Conservation (phyloP, 2,113 vertebrate genomes). For the Ptilonorhynchus violaceus region DNA sequence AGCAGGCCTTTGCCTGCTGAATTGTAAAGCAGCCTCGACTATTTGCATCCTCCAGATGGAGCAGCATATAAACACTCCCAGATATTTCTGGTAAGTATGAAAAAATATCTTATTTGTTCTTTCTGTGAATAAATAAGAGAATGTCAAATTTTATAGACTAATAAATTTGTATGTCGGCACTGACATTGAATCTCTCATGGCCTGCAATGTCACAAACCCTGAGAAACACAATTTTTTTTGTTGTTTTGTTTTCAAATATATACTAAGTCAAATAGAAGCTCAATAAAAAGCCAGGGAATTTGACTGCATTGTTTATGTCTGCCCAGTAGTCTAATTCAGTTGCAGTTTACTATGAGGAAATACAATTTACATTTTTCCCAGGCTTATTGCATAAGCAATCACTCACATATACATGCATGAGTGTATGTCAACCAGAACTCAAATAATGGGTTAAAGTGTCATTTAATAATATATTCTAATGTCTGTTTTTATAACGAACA, state of each 20-base stretch:
- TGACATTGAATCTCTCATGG: constrained; percentile 77
- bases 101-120: constrained; percentile 87
- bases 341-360: constrained; percentile 75
- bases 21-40: constrained; percentile 95
- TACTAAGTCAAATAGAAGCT: constrained; percentile 73
- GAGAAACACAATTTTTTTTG: constrained; percentile 57
- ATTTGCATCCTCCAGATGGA: constrained; percentile 96
- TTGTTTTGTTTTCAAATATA: constrained; percentile 66
- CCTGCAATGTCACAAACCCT: constrained; percentile 72
- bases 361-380: constrained; percentile 74
- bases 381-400: constrained; percentile 67
- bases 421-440: constrained; percentile 48
- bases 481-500: neutral
- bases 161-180: constrained; percentile 73
- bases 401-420: constrained; percentile 24
- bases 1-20: constrained; percentile 93
- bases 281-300: constrained; percentile 72
- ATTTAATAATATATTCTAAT: constrained; percentile 32
- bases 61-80: constrained; percentile 83
- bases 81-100: constrained; percentile 84
- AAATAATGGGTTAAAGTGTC: constrained; percentile 62
- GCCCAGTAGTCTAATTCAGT: constrained; percentile 75
- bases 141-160: constrained; percentile 88
- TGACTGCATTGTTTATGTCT: constrained; percentile 79
- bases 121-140: constrained; percentile 85